Evolutionary conservation across 2,888 invertebrate species (phyloP), one percentile per base, ranked within the genome.

Genomic region (Apotomis turbidana): DNA sequence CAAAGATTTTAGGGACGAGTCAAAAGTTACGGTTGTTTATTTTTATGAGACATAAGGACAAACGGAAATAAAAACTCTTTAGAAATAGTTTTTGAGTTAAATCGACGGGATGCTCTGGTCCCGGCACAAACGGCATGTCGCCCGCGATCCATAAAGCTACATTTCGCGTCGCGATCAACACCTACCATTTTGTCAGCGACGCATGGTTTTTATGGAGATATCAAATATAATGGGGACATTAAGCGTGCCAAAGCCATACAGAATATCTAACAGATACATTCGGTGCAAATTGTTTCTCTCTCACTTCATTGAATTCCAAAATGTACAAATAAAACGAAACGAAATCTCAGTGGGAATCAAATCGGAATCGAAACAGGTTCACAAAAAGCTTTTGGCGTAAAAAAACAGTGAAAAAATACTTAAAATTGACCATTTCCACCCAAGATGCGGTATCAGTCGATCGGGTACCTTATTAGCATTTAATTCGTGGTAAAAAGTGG

Each of bases 391-490:
- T 71, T 55, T 54, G 60, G 59, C 59, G 60, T 73, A 66, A 58
- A 66, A 70, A 70, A 70, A 41, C 67, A 71, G 63, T 71, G 60
- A 62, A 70, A 70, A 74, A 74, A 68, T 70, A 71, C 76, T 78
- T 76, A 76, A 82, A 84, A 79, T 82, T 80, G 76, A 75, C 75
- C 76, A 78, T 81, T 80, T 81, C 80, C 78, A 80, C 76, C 80
- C 79, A 79, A 84, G 83, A 79, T 80, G 77, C 68, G 81, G 81
- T 88, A 88, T 89, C 89, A 78, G 82, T 74, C 82, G 86, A 89
- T 89, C 89, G 84, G 78, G 74, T 79, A 79, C 74, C 88, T 90
- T 89, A 93, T 93, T 93, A 91, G 90, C 93, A 93, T 93, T 90
- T 93, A 93, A 93, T 92, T 90, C 86, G 87, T 86, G 85, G 84